Base-by-base conservation (phyloP, 2,888 invertebrate genomes). In the Linnaemya tessellans region DNA sequence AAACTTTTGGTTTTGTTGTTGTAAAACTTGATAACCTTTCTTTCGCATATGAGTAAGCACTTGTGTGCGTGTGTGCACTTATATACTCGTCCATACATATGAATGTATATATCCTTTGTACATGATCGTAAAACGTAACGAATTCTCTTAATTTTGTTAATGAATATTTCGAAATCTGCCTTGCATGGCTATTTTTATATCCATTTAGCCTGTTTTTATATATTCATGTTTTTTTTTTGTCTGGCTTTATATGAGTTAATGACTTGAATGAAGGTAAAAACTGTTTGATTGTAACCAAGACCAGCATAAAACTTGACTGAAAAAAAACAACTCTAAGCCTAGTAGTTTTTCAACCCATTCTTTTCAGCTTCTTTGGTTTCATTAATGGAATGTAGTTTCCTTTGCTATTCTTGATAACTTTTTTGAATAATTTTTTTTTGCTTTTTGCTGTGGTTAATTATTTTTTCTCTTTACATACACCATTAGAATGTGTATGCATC, bases 201-300 rank as follows among this genome's bases (percentile, higher is more conserved):
- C 11, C 30, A 35, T 46, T 43, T 25, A 43, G 20, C 41, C 41
- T 64, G 38, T 65, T 65, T 65, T 56, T 18, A 56, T 43, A 13
- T 22, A 22, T 30, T 15, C 10, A 22, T n/a, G 1, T 64, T 22
- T 3, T 65, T 70, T n/a, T n/a, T n/a, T n/a, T n/a, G n/a, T 35
- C 35, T 11, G 20, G 56, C 22, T 38, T 46, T 38, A 74, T 70
- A 90, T 89, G 89, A 91, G 89, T 91, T 91, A 90, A 90, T 90
- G 90, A 89, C 90, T 91, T 90, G 89, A 60, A 67, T 67, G 64
- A 89, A 88, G 89, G 88, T 89, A 90, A 68, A 75, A 80, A 70
- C 62, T 77, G 70, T 70, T 30, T 58, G 49, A 18, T 56, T 71
- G 54, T 54, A 30, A 51, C 58, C 35, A 49, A 62, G 56, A 4